phyloP scores from a whole-genome alignment of 2,888 invertebrate species.

The Physocephala rufipes region DNA sequence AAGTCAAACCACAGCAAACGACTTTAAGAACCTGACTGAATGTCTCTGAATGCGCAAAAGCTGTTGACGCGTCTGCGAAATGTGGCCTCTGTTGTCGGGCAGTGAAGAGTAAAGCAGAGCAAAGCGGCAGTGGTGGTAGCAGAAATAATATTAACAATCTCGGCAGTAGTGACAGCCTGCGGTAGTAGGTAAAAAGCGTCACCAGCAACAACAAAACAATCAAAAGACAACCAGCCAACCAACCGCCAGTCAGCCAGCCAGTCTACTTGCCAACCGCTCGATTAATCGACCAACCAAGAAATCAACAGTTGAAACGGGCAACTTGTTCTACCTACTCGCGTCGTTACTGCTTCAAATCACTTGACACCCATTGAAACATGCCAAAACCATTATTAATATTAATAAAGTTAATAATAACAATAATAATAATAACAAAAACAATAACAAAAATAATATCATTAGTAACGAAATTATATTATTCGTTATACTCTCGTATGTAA shows the following conservation, averaged over 20 bases:
- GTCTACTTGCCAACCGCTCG: background rate
- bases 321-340: slow-evolving; percentile 21
- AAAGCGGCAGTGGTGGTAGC: slow-evolving; percentile 20
- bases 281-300: too few species aligned
- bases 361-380: slow-evolving; percentile 26
- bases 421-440: background rate
- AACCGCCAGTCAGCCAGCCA: slow-evolving; percentile 5
- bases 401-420: background rate
- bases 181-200: background rate
- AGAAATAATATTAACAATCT: slow-evolving; percentile 17
- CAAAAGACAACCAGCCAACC: too few species aligned
- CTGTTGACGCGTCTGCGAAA: slow-evolving; percentile 21
- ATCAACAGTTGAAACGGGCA: slow-evolving; percentile 4
- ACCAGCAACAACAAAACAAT: slow-evolving; percentile 9
- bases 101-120: slow-evolving; percentile 19
- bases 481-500: background rate
- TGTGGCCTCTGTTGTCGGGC: slow-evolving; percentile 25
- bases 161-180: slow-evolving; percentile 9
- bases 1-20: slow-evolving; percentile 42
- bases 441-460: background rate
- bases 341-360: slow-evolving; percentile 8
- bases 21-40: slow-evolving; percentile 43
- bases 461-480: background rate
- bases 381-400: slow-evolving; percentile 14
- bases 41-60: slow-evolving; percentile 33